Percentiles rank a stretch among this genome's conserved stretches.
phyloP scores from a whole-genome alignment of 2,113 vertebrate genomes.

The Poeciliopsis occidentalis region DNA sequence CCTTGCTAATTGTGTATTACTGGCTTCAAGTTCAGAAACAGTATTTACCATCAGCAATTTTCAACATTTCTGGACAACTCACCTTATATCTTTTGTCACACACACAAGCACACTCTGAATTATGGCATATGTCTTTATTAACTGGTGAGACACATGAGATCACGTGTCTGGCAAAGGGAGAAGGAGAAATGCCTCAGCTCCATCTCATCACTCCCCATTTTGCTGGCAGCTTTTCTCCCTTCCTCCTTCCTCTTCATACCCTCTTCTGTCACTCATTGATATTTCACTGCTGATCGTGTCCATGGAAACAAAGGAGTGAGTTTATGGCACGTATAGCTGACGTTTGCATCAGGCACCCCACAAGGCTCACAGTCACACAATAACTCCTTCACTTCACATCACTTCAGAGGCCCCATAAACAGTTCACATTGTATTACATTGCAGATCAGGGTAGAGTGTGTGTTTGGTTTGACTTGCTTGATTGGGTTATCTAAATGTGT shows the following conservation, averaged over 20 bases:
- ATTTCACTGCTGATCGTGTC: constrained; percentile 66
- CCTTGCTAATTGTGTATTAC: constrained; percentile 39
- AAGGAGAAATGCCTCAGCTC: constrained; percentile 52
- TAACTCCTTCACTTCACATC: constrained; percentile 6
- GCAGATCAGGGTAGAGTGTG: constrained; percentile 2
- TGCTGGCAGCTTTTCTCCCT: constrained; percentile 11
- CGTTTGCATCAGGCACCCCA: constrained; percentile 43
- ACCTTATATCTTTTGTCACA: constrained; percentile 15
- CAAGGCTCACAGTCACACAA: constrained; percentile 10
- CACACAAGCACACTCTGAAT: constrained; percentile 22
- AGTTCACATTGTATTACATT: neutral
- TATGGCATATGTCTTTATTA: constrained; percentile 76
- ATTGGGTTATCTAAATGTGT: constrained; percentile 6
- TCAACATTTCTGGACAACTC: constrained; percentile 13
- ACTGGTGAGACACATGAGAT: constrained; percentile 52
- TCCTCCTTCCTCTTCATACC: constrained; percentile 15
- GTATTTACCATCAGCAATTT: constrained; percentile 14
- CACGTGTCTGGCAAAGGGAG: constrained; percentile 55
- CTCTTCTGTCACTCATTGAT: constrained; percentile 63
- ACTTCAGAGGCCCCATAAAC: constrained; percentile 3
- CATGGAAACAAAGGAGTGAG: constrained; percentile 70
- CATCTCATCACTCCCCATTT: constrained; percentile 12
- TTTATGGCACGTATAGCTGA: constrained; percentile 67
- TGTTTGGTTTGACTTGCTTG: neutral
- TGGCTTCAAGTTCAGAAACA: constrained; percentile 31